phyloP scores from a whole-genome alignment of 2,797 vertebrate species.

The Centropyge bicolor region DNA sequence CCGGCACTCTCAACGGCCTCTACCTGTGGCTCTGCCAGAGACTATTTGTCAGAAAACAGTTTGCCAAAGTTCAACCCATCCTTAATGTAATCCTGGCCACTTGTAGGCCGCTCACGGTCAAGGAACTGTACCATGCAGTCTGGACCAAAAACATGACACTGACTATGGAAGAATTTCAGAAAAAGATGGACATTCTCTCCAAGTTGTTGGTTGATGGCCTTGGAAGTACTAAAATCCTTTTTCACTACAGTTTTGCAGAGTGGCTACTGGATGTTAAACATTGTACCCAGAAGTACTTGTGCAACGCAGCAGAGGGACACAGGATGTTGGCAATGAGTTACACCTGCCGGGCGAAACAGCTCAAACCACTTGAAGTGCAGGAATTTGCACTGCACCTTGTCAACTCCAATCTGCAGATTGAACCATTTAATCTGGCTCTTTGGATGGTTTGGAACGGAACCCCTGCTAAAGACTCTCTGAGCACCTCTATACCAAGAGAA shows the following conservation, averaged over 20 bases:
- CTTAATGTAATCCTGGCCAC: slow-evolving; percentile 97
- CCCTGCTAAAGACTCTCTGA: slow-evolving; percentile 95
- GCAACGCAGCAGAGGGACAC: slow-evolving; percentile 97
- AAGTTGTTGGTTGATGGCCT: slow-evolving; percentile 95
- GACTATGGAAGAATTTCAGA: slow-evolving; percentile 97
- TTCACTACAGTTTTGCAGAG: slow-evolving; percentile 98
- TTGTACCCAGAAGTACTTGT: slow-evolving; percentile 98
- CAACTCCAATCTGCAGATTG: slow-evolving; percentile 94
- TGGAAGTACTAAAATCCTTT: slow-evolving; percentile 94
- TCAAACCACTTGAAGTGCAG: slow-evolving; percentile 94
- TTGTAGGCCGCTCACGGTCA: slow-evolving; percentile 92
- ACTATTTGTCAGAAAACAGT: slow-evolving; percentile 98
- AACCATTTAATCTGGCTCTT: slow-evolving; percentile 93
- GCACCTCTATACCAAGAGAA: slow-evolving; percentile 94
- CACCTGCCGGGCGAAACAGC: slow-evolving; percentile 93
- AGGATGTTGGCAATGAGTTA: slow-evolving; percentile 99
- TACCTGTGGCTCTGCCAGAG: slow-evolving; percentile 99
- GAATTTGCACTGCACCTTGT: slow-evolving; percentile 97
- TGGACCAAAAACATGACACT: slow-evolving; percentile 97
- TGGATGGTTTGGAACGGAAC: slow-evolving; percentile 99
- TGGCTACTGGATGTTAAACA: slow-evolving; percentile 99
- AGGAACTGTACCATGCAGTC: slow-evolving; percentile 94
- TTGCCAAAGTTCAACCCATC: slow-evolving; percentile 97
- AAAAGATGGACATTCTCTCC: slow-evolving; percentile 97
- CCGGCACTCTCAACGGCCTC: slow-evolving; percentile 96